Percentiles rank a stretch among this genome's conserved stretches.
Conservation (phyloP, 2,797 vertebrate genomes). For the Crocidura indochinensis region DNA sequence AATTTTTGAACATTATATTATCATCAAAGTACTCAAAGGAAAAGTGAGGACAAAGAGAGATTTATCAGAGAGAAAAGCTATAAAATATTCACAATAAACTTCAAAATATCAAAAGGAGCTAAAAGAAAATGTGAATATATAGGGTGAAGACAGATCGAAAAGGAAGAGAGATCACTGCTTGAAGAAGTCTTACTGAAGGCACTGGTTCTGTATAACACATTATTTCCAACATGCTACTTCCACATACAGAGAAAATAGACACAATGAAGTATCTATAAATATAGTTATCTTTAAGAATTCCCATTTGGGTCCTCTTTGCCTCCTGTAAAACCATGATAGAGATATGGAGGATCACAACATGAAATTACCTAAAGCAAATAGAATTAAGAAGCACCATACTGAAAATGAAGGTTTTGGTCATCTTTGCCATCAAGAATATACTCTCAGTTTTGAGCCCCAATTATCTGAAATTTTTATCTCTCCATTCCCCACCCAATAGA, state of each 20-base stretch:
- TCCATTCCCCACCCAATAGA: neutral
- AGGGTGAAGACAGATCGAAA: neutral
- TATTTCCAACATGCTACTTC: neutral
- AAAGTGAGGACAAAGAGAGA: neutral
- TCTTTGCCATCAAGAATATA: neutral
- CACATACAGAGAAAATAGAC: neutral
- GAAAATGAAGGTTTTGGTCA: conserved; percentile 24
- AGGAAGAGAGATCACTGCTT: neutral
- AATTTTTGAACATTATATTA: conserved; percentile 36
- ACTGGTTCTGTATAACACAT: neutral
- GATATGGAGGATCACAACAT: conserved; percentile 15
- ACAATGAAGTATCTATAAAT: conserved; percentile 16
- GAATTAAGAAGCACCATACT: neutral
- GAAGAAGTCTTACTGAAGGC: neutral
- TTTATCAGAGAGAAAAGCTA: neutral
- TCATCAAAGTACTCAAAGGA: conserved; percentile 30
- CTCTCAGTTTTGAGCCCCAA: conserved; percentile 19
- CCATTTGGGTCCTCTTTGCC: conserved; percentile 35
- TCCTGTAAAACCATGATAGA: conserved; percentile 25
- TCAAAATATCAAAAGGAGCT: neutral
- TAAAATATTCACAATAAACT: neutral
- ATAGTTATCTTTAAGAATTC: neutral
- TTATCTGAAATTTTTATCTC: conserved; percentile 16
- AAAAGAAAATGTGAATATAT: neutral
- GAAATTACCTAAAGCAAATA: conserved; percentile 54